Conservation (phyloP, 2,888 invertebrate species). For the Teleiodes luculella region DNA sequence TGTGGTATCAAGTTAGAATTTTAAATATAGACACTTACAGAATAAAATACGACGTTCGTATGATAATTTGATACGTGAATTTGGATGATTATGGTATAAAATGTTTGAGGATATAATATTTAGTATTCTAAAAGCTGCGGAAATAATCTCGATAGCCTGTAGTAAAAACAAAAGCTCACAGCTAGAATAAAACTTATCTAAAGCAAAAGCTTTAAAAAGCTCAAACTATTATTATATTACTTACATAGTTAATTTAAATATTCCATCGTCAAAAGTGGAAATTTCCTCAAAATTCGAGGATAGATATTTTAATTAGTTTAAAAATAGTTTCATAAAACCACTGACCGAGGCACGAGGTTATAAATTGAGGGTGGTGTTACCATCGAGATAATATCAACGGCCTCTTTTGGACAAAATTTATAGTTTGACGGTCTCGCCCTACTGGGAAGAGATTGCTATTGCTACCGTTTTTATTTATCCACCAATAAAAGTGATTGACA, state of each 20-base stretch:
- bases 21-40: background rate
- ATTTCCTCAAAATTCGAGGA: slow-evolving; percentile 41
- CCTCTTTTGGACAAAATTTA: slow-evolving; percentile 56
- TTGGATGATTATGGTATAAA: background rate
- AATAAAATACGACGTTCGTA: background rate
- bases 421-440: slow-evolving; percentile 40
- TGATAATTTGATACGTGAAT: background rate
- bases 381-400: slow-evolving; percentile 53
- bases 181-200: too few relatives aligned
- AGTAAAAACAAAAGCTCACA: too few relatives aligned
- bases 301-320: slow-evolving; percentile 65
- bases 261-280: slow-evolving; percentile 34
- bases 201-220: too few relatives aligned
- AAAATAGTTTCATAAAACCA: slow-evolving; percentile 67
- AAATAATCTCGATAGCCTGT: too few relatives aligned
- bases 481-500: slow-evolving; percentile 70
- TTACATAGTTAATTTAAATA: slow-evolving; percentile 39
- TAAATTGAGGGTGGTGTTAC: slow-evolving; percentile 57
- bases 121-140: slow-evolving; percentile 41
- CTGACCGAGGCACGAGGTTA: slow-evolving; percentile 46
- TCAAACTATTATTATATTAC: too few relatives aligned
- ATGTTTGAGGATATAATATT: background rate
- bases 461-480: slow-evolving; percentile 70
- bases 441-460: slow-evolving; percentile 47
- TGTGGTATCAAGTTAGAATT: background rate